Conservation (phyloP, 2,113 vertebrate species). For the Corapipo altera region DNA sequence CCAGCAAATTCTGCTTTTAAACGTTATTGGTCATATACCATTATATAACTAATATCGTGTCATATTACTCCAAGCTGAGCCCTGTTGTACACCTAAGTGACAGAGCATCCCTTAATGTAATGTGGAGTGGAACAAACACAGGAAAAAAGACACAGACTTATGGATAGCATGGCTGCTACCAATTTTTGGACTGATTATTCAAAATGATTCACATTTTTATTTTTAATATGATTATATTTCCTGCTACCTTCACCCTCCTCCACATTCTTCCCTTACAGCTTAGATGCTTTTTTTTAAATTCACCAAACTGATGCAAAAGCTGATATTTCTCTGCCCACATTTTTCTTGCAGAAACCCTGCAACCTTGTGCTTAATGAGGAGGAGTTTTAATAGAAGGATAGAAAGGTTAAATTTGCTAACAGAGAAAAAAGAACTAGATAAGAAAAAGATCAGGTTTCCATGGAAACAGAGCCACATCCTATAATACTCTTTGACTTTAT, state of each 20-base stretch:
- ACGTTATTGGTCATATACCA: slow-evolving; percentile 35
- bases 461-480: slow-evolving; percentile 61
- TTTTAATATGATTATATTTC: slow-evolving; percentile 34
- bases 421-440: slow-evolving; percentile 44
- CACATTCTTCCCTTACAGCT: not conserved
- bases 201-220: not conserved
- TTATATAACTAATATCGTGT: slow-evolving; percentile 40
- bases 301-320: slow-evolving; percentile 48
- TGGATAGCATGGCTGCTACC: not conserved
- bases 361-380: slow-evolving; percentile 60
- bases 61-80: not conserved
- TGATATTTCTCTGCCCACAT: slow-evolving; percentile 47
- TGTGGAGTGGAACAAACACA: not conserved
- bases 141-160: not conserved
- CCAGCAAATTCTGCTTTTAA: slow-evolving; percentile 14
- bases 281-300: not conserved
- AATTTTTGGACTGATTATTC: not conserved
- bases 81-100: not conserved
- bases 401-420: slow-evolving; percentile 62
- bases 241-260: not conserved
- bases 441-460: slow-evolving; percentile 61
- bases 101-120: not conserved
- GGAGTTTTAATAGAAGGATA: slow-evolving; percentile 65
- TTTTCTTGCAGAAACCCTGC: slow-evolving; percentile 54
- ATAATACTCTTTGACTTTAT: slow-evolving; percentile 42